Base-by-base conservation (phyloP, 1,140 invertebrate species). In the Rhopalosiphum padi region DNA sequence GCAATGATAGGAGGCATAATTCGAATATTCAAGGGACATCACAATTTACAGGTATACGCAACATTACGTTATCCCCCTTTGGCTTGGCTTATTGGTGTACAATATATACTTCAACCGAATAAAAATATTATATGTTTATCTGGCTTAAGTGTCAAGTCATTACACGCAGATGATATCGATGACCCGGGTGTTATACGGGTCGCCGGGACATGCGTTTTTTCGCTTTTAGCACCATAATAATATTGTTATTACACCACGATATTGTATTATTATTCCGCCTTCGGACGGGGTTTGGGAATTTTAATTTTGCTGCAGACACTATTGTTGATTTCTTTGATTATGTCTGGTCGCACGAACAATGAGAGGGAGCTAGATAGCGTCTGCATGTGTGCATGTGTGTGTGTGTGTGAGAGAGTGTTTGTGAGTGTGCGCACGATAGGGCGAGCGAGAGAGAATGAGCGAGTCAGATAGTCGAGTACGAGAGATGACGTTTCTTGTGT, bases 261-360 rank as follows among this genome's bases (percentile, higher is more conserved):
- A 77, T n/a, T 77, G 55, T 60, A 77, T 77, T 60, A 60, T 60
- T 77, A 77, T n/a, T 18, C 18, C 35, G 1, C 5, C 46, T 46
- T 30, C 85, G 48, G n/a, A 53, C n/a, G 43, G 85, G n/a, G 82
- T 83, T 48, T n/a, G 43, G 46, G 48, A 37, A 55, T 51, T 90
- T 23, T 90, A 90, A 90, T 60, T 90, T 90, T 23, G 88, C 88
- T 53, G 88, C 88, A 90, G 88, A 90, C 88, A 37, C 88, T 60
- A 90, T 90, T 89, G 87, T 89, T 37, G 37, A 25, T 37, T 60
- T 37, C 88, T 60, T 41, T 60, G 53, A 60, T 60, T 37, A 55
- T 90, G 88, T 60, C 88, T 55, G 53, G 51, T 41, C 88, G 88
- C 55, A 60, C 87, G 48, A 25, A 46, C 25, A 86, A 46, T 46